A percentile compares a stretch with the other conserved stretches of the same genome.
These are phyloP conservation scores for Ephydatia muelleri DNA, from an alignment of 37 sponge, comb jelly and placozoan genomes.

Conservation along the genomic window DNA sequence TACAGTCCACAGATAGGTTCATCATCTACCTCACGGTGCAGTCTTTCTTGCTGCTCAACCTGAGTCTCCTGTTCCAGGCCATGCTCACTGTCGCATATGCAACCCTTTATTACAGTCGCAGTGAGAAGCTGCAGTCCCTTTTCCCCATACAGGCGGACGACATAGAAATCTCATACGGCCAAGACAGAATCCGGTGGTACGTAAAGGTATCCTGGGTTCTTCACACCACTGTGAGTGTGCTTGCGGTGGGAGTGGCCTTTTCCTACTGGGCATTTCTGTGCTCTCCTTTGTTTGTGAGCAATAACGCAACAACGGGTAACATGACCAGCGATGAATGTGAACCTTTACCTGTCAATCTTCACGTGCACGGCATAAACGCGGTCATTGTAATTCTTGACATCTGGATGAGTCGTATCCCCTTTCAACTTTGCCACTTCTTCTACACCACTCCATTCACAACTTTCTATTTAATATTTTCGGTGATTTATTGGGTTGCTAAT, in stretches of 20 bases:
- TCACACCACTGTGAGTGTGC: conserved; percentile 12
- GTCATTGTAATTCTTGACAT: conserved; percentile 45
- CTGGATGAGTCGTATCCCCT: conserved; percentile 33
- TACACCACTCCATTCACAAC: conserved; percentile 15
- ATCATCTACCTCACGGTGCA: conserved; percentile 48
- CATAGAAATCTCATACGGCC: conserved; percentile 1
- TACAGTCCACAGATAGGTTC: neutral
- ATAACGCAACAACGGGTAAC: neutral
- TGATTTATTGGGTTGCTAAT: conserved; percentile 51
- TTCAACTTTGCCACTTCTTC: conserved; percentile 49
- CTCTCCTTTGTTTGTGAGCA: neutral
- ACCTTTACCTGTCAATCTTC: neutral
- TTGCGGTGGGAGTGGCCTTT: conserved; percentile 1
- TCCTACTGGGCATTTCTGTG: conserved; percentile 34
- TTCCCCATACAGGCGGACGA: neutral
- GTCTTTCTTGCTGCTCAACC: conserved; percentile 7
- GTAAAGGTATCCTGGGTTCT: conserved; percentile 54
- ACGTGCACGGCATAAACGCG: conserved; percentile 62
- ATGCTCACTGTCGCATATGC: conserved; percentile 18
- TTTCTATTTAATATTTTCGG: conserved; percentile 50
- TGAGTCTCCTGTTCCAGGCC: neutral
- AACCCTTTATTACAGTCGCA: conserved; percentile 8
- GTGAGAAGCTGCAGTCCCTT: neutral
- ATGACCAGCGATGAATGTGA: neutral
- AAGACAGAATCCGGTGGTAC: conserved; percentile 43